Percentiles rank a stretch among this genome's conserved stretches.
These are phyloP conservation scores for Amphimallon solstitiale DNA, from an alignment of 2,888 invertebrate genomes.

Conservation along the genomic window DNA sequence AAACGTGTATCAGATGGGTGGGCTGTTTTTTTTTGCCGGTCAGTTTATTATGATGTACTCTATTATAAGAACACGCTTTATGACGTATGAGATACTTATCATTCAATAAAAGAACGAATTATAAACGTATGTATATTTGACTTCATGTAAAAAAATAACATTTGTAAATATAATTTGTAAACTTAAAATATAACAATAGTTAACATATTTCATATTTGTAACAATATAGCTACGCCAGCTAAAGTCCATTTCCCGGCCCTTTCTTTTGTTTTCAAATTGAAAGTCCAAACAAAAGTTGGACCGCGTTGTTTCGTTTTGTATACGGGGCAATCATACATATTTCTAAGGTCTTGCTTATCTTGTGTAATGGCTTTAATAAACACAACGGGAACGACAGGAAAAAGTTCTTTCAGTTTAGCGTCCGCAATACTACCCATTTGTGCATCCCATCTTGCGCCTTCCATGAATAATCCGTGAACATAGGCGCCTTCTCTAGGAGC, in stretches of 20 bases:
- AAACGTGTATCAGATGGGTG: no score
- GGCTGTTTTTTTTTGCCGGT: no score
- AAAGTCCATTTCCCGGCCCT: slow-evolving; percentile 92
- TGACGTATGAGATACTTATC: no score
- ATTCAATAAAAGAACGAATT: no score
- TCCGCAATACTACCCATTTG: slow-evolving; percentile 81
- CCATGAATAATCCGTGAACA: slow-evolving; percentile 90
- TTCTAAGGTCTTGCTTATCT: slow-evolving; percentile 89
- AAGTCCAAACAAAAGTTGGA: slow-evolving; percentile 95
- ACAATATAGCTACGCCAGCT: slow-evolving; percentile 89
- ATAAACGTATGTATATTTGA: no score
- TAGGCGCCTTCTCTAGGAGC: slow-evolving; percentile 93
- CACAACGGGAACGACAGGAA: slow-evolving; percentile 90
- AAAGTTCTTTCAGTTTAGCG: slow-evolving; percentile 88
- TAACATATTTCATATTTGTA: slow-evolving; percentile 74
- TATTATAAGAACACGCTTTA: no score
- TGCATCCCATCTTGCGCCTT: slow-evolving; percentile 94
- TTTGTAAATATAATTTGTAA: no score
- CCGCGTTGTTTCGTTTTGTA: slow-evolving; percentile 91
- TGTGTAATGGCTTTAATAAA: slow-evolving; percentile 86
- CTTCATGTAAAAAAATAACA: no score
- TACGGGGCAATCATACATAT: slow-evolving; percentile 92
- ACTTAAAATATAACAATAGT: no score
- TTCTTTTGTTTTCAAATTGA: slow-evolving; percentile 90
- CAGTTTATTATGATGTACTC: no score